Evolutionary conservation across 2,113 vertebrate genomes (phyloP), one percentile per base, ranked within the genome.

Genomic region (Otus sunia): DNA sequence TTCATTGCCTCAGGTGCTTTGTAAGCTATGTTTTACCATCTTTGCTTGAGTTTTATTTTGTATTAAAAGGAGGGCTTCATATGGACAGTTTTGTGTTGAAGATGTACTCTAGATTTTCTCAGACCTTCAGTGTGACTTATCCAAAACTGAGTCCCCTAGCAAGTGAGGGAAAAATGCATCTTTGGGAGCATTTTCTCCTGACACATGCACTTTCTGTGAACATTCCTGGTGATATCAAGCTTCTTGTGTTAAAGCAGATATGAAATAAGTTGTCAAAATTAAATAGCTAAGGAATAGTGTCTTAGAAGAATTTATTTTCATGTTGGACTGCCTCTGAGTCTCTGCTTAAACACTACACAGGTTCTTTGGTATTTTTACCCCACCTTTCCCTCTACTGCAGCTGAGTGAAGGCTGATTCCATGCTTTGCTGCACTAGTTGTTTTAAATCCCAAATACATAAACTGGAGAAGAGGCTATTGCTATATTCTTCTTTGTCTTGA

Each of bases 251-350:
- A 92, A 94, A 96, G 74, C 32, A 75, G 75, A 52, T 93, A 82
- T 41, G 45, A 94, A 96, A 86, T 76, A 88, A 91, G 78, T 88
- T 95, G 91, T 93, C 85, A 93, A 90, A 90, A 88, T 78, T 91
- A 95, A 87, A 77, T 36, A 62, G 41, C 53, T 74, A 50, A 58
- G 79, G 29, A 91, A 80, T 36, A 84, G 53, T 58, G 11, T 15
- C 90, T 52, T 92, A 85, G 82, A 97, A 81, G 95, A 88, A 78
- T 94, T 93, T 95, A 16, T 86, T 52, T 91, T 90, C 30, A 21
- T 55, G n/a, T 82, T 74, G 63, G 27, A 78, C 60, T 91, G 75
- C 49, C 37, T 87, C 89, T 81, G 39, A 78, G 39, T 60, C 43
- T 93, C 74, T 86, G 58, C 39, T 77, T 69, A 83, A 83, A 47